Evolutionary conservation across 2,888 invertebrate species (phyloP).

Genomic region (Pterobdella sp.): DNA sequence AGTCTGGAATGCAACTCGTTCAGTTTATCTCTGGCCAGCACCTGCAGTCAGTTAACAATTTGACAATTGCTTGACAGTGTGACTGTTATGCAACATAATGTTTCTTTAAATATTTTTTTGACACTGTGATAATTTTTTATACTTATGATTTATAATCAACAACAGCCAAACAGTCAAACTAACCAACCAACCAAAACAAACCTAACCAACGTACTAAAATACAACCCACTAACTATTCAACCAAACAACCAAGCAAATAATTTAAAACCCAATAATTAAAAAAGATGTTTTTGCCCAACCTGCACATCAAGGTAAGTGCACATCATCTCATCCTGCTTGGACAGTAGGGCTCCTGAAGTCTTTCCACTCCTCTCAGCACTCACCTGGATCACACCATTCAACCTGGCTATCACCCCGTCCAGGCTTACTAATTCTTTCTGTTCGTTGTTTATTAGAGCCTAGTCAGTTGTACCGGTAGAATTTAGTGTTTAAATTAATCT

Average conservation of each 20-base stretch:
- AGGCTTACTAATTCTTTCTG: conserved; percentile 47
- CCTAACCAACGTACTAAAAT: background rate
- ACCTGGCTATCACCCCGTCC: conserved; percentile 43
- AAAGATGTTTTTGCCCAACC: background rate
- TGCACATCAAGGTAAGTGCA: conserved; percentile 43
- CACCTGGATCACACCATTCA: conserved; percentile 47
- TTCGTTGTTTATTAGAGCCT: no score
- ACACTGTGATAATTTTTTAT: no score
- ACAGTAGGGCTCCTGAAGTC: conserved; percentile 40
- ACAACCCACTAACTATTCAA: background rate
- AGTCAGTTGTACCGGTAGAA: no score
- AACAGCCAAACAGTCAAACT: no score
- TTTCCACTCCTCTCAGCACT: conserved; percentile 38
- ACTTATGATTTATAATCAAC: no score
- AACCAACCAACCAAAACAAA: background rate
- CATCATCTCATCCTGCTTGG: conserved; percentile 47
- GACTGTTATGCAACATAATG: no score
- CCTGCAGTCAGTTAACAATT: no score
- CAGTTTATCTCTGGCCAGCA: conserved; percentile 45
- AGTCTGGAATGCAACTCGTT: conserved; percentile 48
- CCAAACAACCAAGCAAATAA: background rate
- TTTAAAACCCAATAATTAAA: background rate
- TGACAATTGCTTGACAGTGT: no score
- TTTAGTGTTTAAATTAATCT: no score
- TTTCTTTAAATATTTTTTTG: no score